Evolutionary conservation across 2,888 invertebrate genomes (phyloP).

Genomic region (Lobophora halterata): DNA sequence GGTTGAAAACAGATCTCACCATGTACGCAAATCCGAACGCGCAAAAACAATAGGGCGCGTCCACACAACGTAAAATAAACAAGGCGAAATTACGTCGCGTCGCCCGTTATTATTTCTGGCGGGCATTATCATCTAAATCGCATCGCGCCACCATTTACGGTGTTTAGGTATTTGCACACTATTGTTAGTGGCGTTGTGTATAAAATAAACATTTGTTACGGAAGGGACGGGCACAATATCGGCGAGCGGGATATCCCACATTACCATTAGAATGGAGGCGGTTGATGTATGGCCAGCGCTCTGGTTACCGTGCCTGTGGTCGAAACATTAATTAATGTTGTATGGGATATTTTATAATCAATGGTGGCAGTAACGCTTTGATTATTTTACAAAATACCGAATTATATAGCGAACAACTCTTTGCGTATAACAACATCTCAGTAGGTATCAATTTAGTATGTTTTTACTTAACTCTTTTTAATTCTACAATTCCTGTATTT

Average conservation of each 20-base stretch:
- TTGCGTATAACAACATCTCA: too few relatives aligned
- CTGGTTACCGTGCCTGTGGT: conserved; percentile 36
- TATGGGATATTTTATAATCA: conserved; percentile 18
- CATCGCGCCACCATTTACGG: conserved; percentile 72
- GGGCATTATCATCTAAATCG: conserved; percentile 79
- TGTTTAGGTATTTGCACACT: conserved; percentile 80
- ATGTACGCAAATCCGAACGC: conserved; percentile 33
- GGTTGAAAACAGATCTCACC: too few relatives aligned
- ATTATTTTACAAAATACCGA: too few relatives aligned
- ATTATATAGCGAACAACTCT: too few relatives aligned
- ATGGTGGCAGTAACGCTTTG: too few relatives aligned
- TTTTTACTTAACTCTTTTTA: too few relatives aligned
- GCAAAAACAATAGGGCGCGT: conserved; percentile 33
- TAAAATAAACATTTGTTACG: conserved; percentile 81
- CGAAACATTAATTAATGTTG: conserved; percentile 35
- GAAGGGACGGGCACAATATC: conserved; percentile 73
- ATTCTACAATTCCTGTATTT: too few relatives aligned
- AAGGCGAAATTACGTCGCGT: conserved; percentile 56
- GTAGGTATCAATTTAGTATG: too few relatives aligned
- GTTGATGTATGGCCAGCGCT: conserved; percentile 68
- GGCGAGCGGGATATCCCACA: conserved; percentile 63
- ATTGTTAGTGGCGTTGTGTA: conserved; percentile 81
- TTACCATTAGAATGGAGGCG: conserved; percentile 77
- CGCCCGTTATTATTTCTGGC: conserved; percentile 71
- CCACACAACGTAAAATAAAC: conserved; percentile 49